Base-by-base conservation (phyloP, 2,113 vertebrate genomes). In the Fulmarus glacialis region DNA sequence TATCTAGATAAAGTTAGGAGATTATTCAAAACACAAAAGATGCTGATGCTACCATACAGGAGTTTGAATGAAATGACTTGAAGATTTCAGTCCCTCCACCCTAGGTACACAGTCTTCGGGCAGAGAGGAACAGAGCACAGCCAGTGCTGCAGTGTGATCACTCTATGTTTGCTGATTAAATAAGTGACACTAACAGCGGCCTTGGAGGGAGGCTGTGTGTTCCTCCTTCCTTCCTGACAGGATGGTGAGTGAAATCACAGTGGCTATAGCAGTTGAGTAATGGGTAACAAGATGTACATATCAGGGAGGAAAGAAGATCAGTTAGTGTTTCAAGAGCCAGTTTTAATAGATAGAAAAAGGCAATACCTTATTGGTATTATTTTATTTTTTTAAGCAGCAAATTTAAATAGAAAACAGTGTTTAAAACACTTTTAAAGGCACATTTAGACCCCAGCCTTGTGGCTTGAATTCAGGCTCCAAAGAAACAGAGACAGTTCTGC, bases 1-100 rank as follows among this genome's bases (percentile, higher is more conserved):
- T 93, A 97, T 90, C 94, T 95, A 96, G 97, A 98, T 98, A 96
- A 98, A 97, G 95, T 97, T 91, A 93, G 81, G 92, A 97, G 93
- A 80, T 96, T 95, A 90, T 96, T 97, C 75, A 91, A 96, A 98
- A 97, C 90, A 96, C 81, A 97, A 87, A 98, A 96, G 71, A 94
- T 93, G 79, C 74, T 62, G 91, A 93, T 87, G 87, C 91, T 90
- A 71, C 63, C 83, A 26, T 27, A 66, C 16, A 82, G 32, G 55
- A 94, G 74, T 66, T 72, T 58, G 87, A 68, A 81, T 36, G 42
- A 87, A 87, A 82, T 8, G 26, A 72, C 67, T 73, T 22, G 13
- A 64, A 82, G 80, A 89, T 91, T 78, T 79, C 71, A 89, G 4
- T 74, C 85, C 87, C 64, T 73, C n/a, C 11, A 1, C 70, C 81